These are phyloP conservation scores for Cheiracanthium punctorium DNA, from an alignment of 2,888 invertebrate genomes.

Conservation along the genomic window DNA sequence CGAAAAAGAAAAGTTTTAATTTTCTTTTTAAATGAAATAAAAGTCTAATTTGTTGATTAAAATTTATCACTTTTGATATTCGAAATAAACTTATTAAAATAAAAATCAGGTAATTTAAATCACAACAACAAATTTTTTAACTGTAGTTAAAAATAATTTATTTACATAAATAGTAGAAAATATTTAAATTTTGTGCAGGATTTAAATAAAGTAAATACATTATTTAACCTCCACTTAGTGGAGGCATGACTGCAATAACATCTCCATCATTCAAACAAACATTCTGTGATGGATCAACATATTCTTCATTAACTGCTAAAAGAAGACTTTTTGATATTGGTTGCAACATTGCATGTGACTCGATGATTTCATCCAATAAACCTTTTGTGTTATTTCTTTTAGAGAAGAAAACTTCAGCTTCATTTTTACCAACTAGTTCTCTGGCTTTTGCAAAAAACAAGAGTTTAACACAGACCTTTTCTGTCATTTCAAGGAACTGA, in stretches of 20 bases:
- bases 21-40: no score
- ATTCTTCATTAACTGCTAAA: slow-evolving; percentile 89
- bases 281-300: slow-evolving; percentile 80
- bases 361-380: slow-evolving; percentile 81
- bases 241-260: slow-evolving; percentile 93
- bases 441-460: slow-evolving; percentile 93
- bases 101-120: no score
- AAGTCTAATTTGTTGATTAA: no score
- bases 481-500: slow-evolving; percentile 36
- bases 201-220: background rate
- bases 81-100: no score
- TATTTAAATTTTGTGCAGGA: no score
- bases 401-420: slow-evolving; percentile 79
- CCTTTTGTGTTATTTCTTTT: slow-evolving; percentile 78
- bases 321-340: slow-evolving; percentile 82
- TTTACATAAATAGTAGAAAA: no score
- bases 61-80: no score
- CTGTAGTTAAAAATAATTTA: no score
- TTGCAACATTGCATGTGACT: slow-evolving; percentile 81
- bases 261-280: slow-evolving; percentile 82
- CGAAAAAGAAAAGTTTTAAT: no score
- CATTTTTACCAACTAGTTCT: slow-evolving; percentile 84
- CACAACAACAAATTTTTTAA: no score
- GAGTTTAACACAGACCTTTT: slow-evolving; percentile 79
- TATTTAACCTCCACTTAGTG: slow-evolving; percentile 90